Base-by-base conservation (phyloP, 2,888 invertebrate genomes). In the Nomada hirtipes region DNA sequence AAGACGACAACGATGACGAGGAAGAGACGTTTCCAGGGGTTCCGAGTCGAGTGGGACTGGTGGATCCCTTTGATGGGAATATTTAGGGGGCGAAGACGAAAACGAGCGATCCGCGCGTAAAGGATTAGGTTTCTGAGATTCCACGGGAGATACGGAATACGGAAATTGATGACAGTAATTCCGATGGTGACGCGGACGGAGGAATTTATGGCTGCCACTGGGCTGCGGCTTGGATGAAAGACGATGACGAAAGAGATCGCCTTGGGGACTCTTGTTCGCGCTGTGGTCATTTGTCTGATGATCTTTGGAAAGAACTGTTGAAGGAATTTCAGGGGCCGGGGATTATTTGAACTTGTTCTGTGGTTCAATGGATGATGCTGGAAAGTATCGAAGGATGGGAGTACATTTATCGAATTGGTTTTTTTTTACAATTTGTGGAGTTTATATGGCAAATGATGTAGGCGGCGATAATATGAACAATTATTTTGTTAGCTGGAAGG, bases 1-100 rank as follows among this genome's bases (percentile, higher is more conserved):
- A 86, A 76, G 72, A 73, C 53, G 63, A 73, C 63, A 44, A 70
- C 65, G 71, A 74, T 68, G 60, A 82, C 42, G 72, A 23, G 20
- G 71, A 44, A 77, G 67, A 23, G 68, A 79, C n/a, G 47, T 55
- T 79, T 65, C 23, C 64, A 53, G 47, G 10, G 11, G 42, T 1
- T 10, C n/a, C 10, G 20, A 15, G 36, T 2, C 50, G 0, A 9
- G 18, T 13, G 10, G 7, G 3, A n/a, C 29, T 20, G 23, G 2
- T 18, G 29, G 4, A 18, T 59, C n/a, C n/a, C 4, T 1, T 4
- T 63, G 63, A 44, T 44, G 23, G 70, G 20, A 13, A 65, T 52
- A 65, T 59, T 70, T 68, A 18, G 9, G 70, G 44, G 23, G 15
- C 52, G 7, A n/a, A n/a, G 70, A 60, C 59, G 26, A 29, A 47